Percentiles rank a stretch among this genome's conserved stretches.
phyloP scores from a whole-genome alignment of 2,888 invertebrate genomes.

The Taphrorychus bicolor region DNA sequence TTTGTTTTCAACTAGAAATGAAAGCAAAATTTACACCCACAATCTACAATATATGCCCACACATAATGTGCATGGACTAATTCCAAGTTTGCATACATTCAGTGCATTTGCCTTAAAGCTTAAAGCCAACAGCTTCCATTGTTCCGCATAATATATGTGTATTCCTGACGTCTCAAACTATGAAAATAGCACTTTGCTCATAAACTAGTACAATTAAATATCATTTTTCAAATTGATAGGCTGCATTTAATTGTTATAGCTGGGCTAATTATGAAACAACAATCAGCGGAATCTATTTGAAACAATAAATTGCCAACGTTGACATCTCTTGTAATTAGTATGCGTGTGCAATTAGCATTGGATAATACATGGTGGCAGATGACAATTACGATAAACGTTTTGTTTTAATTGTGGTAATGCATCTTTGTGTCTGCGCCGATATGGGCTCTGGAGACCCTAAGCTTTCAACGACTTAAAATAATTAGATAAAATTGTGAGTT shows the following conservation, averaged over 20 bases:
- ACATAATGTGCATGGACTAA: not conserved
- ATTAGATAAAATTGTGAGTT: too few species aligned
- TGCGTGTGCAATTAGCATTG: not conserved
- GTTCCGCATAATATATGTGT: too few species aligned
- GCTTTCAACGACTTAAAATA: too few species aligned
- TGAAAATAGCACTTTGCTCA: too few species aligned
- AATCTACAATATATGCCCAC: not conserved
- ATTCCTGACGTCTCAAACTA: too few species aligned
- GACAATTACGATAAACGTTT: not conserved
- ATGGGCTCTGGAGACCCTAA: not conserved
- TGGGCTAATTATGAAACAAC: not conserved
- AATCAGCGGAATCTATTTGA: not conserved
- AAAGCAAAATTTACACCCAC: too few species aligned
- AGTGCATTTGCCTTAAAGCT: not conserved
- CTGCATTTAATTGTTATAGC: not conserved
- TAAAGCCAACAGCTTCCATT: too few species aligned
- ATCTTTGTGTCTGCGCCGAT: not conserved
- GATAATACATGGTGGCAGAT: not conserved
- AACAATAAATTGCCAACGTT: not conserved
- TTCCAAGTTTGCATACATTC: not conserved
- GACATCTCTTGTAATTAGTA: conserved; percentile 4
- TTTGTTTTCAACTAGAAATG: too few species aligned
- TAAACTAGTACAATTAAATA: too few species aligned
- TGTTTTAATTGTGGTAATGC: not conserved
- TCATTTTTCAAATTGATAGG: too few species aligned